A percentile compares a stretch with the other conserved stretches of the same genome.
phyloP scores from a whole-genome alignment of 37 sponge, comb jelly and placozoan genomes.

The Halisarca cf. caerulea region DNA sequence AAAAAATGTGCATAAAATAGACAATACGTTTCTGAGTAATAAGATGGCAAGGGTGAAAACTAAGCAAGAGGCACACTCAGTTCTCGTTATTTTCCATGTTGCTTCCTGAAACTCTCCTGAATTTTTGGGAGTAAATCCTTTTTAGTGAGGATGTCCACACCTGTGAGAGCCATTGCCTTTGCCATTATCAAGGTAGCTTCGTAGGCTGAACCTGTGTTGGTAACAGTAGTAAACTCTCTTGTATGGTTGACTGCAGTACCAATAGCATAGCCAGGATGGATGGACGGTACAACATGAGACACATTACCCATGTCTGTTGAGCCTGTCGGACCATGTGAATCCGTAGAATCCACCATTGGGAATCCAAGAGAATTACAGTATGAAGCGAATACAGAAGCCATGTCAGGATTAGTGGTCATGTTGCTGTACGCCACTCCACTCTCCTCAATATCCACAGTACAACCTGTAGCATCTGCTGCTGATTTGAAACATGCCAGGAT shows the following conservation, averaged over 20 bases:
- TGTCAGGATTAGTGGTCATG: slow-evolving; percentile 37
- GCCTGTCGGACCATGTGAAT: neutral
- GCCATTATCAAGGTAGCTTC: slow-evolving; percentile 50
- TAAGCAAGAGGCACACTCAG: too few relatives aligned
- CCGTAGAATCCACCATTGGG: neutral
- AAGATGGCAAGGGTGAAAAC: too few relatives aligned
- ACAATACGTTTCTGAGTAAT: too few relatives aligned
- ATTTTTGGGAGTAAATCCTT: slow-evolving; percentile 55
- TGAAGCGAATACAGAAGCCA: slow-evolving; percentile 39
- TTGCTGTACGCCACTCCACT: slow-evolving; percentile 9
- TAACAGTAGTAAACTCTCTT: slow-evolving; percentile 60
- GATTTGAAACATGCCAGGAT: slow-evolving; percentile 66
- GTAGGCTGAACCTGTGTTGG: slow-evolving; percentile 67
- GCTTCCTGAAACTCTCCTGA: slow-evolving; percentile 31
- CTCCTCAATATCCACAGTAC: slow-evolving; percentile 44
- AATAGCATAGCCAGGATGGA: slow-evolving; percentile 79
- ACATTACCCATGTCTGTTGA: slow-evolving; percentile 90
- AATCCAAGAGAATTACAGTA: slow-evolving; percentile 22
- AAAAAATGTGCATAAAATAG: too few relatives aligned
- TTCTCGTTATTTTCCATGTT: neutral
- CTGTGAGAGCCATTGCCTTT: slow-evolving; percentile 75
- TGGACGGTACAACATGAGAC: slow-evolving; percentile 74
- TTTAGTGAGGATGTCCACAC: slow-evolving; percentile 65
- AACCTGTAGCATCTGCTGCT: slow-evolving; percentile 81
- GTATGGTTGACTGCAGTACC: slow-evolving; percentile 70